Conservation (phyloP, 2,888 invertebrate genomes). For the Strigamia transsilvanica region DNA sequence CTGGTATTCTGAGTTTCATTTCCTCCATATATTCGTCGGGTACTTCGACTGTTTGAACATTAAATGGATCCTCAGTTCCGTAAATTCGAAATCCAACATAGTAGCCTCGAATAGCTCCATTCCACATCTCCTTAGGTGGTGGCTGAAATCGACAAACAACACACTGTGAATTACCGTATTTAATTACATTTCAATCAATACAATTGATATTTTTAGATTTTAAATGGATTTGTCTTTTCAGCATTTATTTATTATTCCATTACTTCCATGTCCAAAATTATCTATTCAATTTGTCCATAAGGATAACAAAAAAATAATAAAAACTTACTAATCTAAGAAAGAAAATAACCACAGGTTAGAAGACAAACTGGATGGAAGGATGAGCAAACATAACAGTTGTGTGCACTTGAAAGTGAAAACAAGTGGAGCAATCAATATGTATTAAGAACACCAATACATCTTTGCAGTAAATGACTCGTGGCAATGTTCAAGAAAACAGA, state of each 20-base stretch:
- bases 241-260: not conserved
- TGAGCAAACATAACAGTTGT: conserved; percentile 49
- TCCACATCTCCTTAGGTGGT: conserved; percentile 74
- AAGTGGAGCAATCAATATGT: conserved; percentile 42
- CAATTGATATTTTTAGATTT: not conserved
- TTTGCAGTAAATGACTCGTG: conserved; percentile 45
- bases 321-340: conserved; percentile 17
- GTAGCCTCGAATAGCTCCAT: conserved; percentile 80
- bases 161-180: not conserved
- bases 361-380: conserved; percentile 46
- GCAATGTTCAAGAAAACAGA: conserved; percentile 30
- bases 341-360: conserved; percentile 35
- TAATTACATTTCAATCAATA: not conserved
- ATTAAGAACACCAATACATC: conserved; percentile 41
- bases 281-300: not conserved
- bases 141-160: conserved; percentile 63
- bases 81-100: conserved; percentile 72
- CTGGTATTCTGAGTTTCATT: conserved; percentile 64
- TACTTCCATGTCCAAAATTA: not conserved
- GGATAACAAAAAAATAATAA: not conserved
- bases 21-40: conserved; percentile 58
- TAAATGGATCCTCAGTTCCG: conserved; percentile 56
- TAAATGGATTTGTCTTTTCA: not conserved
- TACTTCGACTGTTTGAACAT: conserved; percentile 50
- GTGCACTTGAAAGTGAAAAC: conserved; percentile 40